Conservation (phyloP, 2,113 vertebrate genomes). For the Xiphias gladius region DNA sequence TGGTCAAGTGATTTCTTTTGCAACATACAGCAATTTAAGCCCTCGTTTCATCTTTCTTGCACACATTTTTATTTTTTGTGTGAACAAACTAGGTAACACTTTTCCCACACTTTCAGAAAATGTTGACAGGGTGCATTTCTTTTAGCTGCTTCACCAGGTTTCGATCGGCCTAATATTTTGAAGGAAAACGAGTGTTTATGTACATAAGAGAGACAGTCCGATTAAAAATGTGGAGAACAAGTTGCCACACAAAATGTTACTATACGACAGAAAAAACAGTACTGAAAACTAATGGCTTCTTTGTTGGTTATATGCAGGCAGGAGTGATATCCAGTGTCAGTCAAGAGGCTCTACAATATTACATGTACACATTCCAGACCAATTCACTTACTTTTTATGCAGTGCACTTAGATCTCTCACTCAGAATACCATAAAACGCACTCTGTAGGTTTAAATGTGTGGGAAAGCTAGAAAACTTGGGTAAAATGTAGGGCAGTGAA, state of each 20-base stretch:
- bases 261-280: background rate
- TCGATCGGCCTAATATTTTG: no score
- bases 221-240: conserved; percentile 8
- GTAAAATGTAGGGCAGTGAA: conserved; percentile 13
- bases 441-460: background rate
- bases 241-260: background rate
- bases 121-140: background rate
- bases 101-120: background rate
- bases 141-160: background rate
- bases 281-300: background rate
- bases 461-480: background rate
- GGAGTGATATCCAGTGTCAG: background rate
- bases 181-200: background rate
- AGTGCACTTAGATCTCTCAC: background rate
- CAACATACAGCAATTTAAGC: background rate
- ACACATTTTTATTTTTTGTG: no score
- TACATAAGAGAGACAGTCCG: background rate
- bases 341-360: background rate
- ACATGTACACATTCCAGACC: conserved; percentile 5
- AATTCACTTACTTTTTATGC: conserved; percentile 19
- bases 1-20: no score
- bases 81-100: background rate
- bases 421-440: background rate
- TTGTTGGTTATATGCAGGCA: background rate
- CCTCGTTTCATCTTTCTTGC: background rate